Base-by-base conservation (phyloP, 2,113 vertebrate species). In the Corythaeola cristata region DNA sequence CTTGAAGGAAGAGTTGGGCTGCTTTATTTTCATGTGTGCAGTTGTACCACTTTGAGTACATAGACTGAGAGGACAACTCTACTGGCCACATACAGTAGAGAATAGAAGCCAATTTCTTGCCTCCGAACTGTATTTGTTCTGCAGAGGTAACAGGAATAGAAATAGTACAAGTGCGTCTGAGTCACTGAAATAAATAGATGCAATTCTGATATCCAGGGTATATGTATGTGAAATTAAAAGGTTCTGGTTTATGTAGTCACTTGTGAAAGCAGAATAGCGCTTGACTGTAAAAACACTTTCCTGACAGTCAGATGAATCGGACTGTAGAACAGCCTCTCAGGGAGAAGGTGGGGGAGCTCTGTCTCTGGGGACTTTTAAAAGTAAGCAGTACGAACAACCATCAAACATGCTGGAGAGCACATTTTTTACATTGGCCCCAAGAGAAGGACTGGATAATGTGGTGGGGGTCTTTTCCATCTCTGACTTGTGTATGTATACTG, bases 151-250 rank as follows among this genome's bases (percentile, higher is more conserved):
- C 33, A 66, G 58, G 64, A 96, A 58, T 67, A 91, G 89, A 82
- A 95, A 72, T 47, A 66, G 91, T 81, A 30, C 28, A 78, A 87
- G 62, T 64, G 24, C 78, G 62, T 93, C 73, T 64, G 85, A 96
- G 88, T 91, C 86, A 92, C 45, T 59, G 69, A 85, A 93, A 80
- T 93, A 92, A 89, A 88, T 56, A 96, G 66, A 78, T 90, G 73
- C 44, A 68, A 6, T 81, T 92, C 69, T 50, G 39, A 81, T 89
- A 75, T 30, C 30, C 19, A 30, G 52, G 68, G 64, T 92, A 32
- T 86, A 87, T 1, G 4, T 76, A 35, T 78, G 30, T 78, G 52
- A 88, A 95, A 87, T 90, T 72, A 89, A 68, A 94, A 78, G 35
- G 19, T 90, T 83, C 66, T 64, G n/a, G 85, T 93, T 81, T n/a